These are phyloP conservation scores for Onchidella celtica DNA, from an alignment of 2,888 invertebrate genomes.

Conservation along the genomic window DNA sequence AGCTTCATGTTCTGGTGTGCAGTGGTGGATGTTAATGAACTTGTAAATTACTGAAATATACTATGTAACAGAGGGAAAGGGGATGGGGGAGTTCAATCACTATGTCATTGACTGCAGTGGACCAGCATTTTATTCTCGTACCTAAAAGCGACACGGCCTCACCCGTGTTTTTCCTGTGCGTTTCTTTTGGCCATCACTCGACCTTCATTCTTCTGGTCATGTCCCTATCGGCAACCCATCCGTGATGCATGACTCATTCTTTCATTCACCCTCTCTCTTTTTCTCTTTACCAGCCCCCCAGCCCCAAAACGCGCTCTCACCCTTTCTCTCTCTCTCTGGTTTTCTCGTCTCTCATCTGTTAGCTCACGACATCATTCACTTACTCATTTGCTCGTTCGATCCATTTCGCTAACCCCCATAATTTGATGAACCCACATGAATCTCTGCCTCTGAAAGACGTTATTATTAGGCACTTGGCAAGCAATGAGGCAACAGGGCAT, in stretches of 20 bases:
- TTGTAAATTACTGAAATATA: no score
- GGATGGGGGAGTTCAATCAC: no score
- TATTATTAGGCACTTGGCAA: conserved; percentile 1
- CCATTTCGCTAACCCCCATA: conserved; percentile 21
- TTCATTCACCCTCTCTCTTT: neutral
- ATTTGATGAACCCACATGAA: conserved; percentile 28
- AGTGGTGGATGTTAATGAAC: no score
- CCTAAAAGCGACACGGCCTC: no score
- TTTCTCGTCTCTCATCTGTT: neutral
- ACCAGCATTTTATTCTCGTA: no score
- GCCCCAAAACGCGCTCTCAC: neutral
- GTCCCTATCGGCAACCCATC: neutral
- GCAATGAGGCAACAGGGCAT: neutral
- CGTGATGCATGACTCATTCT: neutral
- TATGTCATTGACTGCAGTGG: no score
- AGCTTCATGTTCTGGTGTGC: no score
- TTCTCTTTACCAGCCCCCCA: neutral
- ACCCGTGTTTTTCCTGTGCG: no score
- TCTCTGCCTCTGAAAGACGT: neutral
- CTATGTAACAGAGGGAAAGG: no score
- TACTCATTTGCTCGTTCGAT: conserved; percentile 19
- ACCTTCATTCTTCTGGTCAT: neutral
- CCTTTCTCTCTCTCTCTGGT: neutral
- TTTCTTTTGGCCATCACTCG: no score
- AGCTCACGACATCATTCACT: conserved; percentile 9